Evolutionary conservation across 2,113 vertebrate genomes (phyloP), one percentile per base, ranked within the genome.

Genomic region (Brachypteracias leptosomus): DNA sequence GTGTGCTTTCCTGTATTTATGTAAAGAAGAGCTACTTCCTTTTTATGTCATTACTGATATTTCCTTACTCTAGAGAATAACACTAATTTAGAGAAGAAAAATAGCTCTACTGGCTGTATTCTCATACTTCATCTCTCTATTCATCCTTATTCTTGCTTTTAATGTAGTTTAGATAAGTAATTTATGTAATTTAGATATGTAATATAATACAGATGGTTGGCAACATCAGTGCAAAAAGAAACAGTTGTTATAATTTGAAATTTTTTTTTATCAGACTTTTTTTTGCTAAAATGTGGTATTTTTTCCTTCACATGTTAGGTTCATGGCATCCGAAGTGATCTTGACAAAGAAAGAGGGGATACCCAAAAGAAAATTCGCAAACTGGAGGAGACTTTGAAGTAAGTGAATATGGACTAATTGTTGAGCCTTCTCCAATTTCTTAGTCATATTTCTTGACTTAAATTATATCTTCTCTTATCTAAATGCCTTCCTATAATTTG

Each of bases 331-430:
- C 94, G 49, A 85, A 97, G 35, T 59, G 97, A 98, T 78, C 84
- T 98, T 42, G 97, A 98, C 55, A 97, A 98, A 90, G 98, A 97
- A 75, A 97, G 94, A 93, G 96, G n/a, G 16, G 93, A 96, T 33
- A 59, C 92, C 86, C 88, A 94, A 33, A 98, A 95, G 97, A 98
- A 97, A 92, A 97, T 98, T 61, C 72, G 8, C 40, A 97, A 96
- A 63, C 74, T 98, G 78, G 97, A 98, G 52, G 97, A 98, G 15
- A 28, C 76, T 89, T 80, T 98, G 82, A 97, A 94, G 98, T 98
- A 89, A 98, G 97, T 98, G 93, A 94, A 54, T 55, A 4, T 82
- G 38, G 36, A 82, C 67, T 74, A 58, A 55, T 82, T 88, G 16
- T 72, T 90, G n/a, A 52, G 49, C 22, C 11, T 21, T 31, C 5